Percentiles rank a stretch among this genome's conserved stretches.
These are phyloP conservation scores for Platorchestia sp. DNA, from an alignment of 1,140 invertebrate genomes.

Conservation along the genomic window DNA sequence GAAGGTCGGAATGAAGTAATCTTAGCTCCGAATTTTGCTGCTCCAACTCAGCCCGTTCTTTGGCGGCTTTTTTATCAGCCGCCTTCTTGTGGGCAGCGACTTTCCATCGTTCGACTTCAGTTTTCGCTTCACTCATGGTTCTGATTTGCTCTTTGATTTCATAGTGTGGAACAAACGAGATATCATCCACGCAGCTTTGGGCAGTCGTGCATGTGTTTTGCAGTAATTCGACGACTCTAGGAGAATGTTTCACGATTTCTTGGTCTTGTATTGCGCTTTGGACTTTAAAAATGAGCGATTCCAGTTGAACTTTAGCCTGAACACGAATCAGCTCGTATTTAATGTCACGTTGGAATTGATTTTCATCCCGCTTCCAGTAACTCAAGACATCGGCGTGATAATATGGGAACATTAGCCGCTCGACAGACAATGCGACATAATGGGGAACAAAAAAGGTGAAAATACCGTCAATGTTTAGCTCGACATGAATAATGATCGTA, in stretches of 20 bases:
- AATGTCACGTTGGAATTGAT: background rate
- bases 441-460: background rate
- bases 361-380: background rate
- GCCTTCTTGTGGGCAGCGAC: background rate
- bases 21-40: background rate
- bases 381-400: background rate
- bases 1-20: background rate
- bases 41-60: background rate
- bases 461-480: background rate
- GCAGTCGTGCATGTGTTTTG: background rate
- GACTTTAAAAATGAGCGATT: background rate
- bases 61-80: background rate
- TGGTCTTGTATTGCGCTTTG: background rate
- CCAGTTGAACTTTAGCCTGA: background rate
- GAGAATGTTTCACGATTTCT: background rate
- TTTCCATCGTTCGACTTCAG: background rate
- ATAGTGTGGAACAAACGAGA: background rate
- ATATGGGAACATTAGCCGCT: background rate
- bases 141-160: background rate
- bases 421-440: background rate
- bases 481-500: background rate
- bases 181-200: background rate
- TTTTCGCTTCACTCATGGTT: background rate
- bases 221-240: background rate
- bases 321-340: background rate